A percentile compares a stretch with the other conserved stretches of the same genome.
Conservation (phyloP, 37 sponge, comb jelly and placozoan species). For the Diacarnus erythraeanus region DNA sequence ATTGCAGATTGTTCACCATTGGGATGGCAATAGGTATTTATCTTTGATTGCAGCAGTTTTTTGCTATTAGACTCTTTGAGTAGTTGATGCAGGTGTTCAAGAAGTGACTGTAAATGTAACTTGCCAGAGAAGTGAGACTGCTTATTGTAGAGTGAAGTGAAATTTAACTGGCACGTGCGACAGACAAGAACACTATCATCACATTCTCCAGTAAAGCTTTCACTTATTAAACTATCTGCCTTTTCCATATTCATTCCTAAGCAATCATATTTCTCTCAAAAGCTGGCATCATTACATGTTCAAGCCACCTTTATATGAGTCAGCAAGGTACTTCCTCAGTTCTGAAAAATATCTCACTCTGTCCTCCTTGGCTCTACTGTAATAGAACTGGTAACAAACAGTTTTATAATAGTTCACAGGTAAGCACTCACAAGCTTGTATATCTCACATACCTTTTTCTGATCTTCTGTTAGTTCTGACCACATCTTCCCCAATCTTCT, state of each 20-base stretch:
- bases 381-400: slow-evolving; percentile 12
- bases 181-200: slow-evolving; percentile 33
- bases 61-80: neutral
- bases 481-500: slow-evolving; percentile 38
- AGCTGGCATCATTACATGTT: neutral
- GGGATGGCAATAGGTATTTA: neutral
- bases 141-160: slow-evolving; percentile 38
- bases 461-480: slow-evolving; percentile 3
- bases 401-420: neutral
- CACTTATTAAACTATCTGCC: slow-evolving; percentile 1
- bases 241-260: slow-evolving; percentile 18
- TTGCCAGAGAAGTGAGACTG: slow-evolving; percentile 29
- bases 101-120: slow-evolving; percentile 26
- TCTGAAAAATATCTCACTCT: slow-evolving; percentile 35
- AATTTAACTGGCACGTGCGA: slow-evolving; percentile 27
- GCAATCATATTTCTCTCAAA: neutral
- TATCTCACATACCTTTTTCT: slow-evolving; percentile 14
- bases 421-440: neutral
- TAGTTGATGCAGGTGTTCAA: slow-evolving; percentile 10
- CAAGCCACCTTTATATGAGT: slow-evolving; percentile 11
- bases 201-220: neutral
- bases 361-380: slow-evolving; percentile 28
- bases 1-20: neutral
- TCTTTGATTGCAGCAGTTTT: neutral
- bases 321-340: slow-evolving; percentile 16